A percentile compares a stretch with the other conserved stretches of the same genome.
phyloP scores from a whole-genome alignment of 1,140 invertebrate species.

The Hetaerina americana region DNA sequence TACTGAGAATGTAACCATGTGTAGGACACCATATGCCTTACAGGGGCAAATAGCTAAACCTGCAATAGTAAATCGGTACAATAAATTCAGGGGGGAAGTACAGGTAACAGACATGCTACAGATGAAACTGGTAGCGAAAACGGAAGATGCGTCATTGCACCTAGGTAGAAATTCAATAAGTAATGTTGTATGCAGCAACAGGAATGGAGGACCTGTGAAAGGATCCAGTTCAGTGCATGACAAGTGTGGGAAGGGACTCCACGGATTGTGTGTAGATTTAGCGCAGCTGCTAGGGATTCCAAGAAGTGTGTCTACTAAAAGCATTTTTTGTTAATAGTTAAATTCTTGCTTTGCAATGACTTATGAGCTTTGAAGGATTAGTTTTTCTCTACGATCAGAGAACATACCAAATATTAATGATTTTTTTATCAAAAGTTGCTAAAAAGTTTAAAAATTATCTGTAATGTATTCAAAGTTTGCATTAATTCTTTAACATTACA shows the following conservation, averaged over 20 bases:
- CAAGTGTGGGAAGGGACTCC: neutral
- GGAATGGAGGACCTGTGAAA: neutral
- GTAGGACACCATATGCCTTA: neutral
- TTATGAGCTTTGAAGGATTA: neutral
- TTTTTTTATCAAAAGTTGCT: neutral
- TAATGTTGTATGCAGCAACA: neutral
- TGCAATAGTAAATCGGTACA: neutral
- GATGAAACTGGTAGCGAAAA: neutral
- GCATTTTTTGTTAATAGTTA: neutral
- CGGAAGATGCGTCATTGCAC: neutral
- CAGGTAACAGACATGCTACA: neutral
- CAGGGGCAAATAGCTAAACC: neutral
- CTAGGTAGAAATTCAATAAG: neutral
- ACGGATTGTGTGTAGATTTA: neutral
- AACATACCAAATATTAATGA: neutral
- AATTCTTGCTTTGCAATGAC: neutral
- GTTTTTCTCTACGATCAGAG: neutral
- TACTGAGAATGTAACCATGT: neutral
- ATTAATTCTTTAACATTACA: neutral
- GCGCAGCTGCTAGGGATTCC: neutral
- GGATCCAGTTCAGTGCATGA: neutral
- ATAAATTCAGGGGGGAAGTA: conserved; percentile 1
- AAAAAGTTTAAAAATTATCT: neutral
- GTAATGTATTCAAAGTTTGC: neutral
- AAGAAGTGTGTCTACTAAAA: neutral